Conservation (phyloP, 2,113 vertebrate genomes). For the Reinhardtius hippoglossoides region DNA sequence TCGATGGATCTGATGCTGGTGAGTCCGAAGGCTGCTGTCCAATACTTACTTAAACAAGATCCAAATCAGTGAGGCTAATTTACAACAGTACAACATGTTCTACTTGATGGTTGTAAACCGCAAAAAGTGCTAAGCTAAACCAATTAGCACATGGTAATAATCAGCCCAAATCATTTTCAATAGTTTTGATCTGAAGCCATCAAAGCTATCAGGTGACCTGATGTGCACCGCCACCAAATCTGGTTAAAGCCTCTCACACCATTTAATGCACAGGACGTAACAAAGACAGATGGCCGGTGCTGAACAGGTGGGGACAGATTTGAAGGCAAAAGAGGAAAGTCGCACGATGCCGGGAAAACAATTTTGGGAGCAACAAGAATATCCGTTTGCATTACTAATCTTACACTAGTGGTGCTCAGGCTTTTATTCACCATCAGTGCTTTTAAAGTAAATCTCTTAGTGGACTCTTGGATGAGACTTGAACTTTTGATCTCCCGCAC, state of each 20-base stretch:
- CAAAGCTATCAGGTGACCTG: slow-evolving; percentile 64
- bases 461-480: background rate
- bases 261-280: slow-evolving; percentile 44
- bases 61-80: background rate
- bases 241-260: slow-evolving; percentile 59
- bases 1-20: slow-evolving; percentile 41
- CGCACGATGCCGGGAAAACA: slow-evolving; percentile 19
- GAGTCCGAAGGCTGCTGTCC: background rate
- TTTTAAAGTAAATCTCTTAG: background rate
- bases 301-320: slow-evolving; percentile 72
- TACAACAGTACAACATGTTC: background rate
- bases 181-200: slow-evolving; percentile 37
- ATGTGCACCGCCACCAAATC: slow-evolving; percentile 33
- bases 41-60: background rate
- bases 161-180: background rate
- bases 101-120: background rate
- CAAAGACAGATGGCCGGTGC: slow-evolving; percentile 71
- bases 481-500: background rate
- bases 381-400: slow-evolving; percentile 53
- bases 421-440: slow-evolving; percentile 6
- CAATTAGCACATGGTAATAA: background rate
- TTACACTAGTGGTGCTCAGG: background rate
- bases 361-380: slow-evolving; percentile 35
- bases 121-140: background rate
- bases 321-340: slow-evolving; percentile 47